Evolutionary conservation across 2,888 invertebrate genomes (phyloP).

Genomic region (Lysandra coridon): DNA sequence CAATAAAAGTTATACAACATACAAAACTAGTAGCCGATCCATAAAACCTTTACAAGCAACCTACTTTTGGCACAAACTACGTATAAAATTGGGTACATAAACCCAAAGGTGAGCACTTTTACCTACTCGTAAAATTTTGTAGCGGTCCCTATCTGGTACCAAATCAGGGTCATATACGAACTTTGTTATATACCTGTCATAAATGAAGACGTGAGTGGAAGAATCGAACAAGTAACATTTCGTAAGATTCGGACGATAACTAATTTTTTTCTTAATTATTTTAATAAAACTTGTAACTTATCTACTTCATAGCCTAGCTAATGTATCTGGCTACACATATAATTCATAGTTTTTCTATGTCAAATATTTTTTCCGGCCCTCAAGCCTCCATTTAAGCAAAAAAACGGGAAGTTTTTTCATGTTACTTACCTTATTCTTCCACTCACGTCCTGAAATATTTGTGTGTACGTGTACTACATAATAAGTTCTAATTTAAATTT

Average conservation of each 20-base stretch:
- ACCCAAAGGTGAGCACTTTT: not conserved
- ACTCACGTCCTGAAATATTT: not conserved
- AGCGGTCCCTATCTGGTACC: not conserved
- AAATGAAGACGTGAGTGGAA: not conserved
- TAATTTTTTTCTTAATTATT: no score
- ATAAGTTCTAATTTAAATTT: not conserved
- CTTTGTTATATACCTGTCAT: not conserved
- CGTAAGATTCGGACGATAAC: no score
- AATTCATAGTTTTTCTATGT: no score
- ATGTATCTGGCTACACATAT: no score
- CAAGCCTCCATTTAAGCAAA: no score
- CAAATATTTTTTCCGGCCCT: no score
- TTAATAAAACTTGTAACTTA: no score
- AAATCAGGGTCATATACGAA: not conserved
- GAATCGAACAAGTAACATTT: no score
- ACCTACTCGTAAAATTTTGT: slow-evolving; percentile 7
- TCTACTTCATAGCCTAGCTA: no score
- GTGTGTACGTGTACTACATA: not conserved
- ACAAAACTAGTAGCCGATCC: not conserved
- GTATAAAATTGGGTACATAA: not conserved
- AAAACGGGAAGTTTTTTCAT: no score
- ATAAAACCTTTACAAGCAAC: slow-evolving; percentile 14
- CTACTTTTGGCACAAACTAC: slow-evolving; percentile 8
- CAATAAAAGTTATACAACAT: not conserved
- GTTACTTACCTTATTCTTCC: no score